Percentiles rank a stretch among this genome's conserved stretches.
phyloP scores from a whole-genome alignment of 2,888 invertebrate genomes.

The Zeuzera pyrina region DNA sequence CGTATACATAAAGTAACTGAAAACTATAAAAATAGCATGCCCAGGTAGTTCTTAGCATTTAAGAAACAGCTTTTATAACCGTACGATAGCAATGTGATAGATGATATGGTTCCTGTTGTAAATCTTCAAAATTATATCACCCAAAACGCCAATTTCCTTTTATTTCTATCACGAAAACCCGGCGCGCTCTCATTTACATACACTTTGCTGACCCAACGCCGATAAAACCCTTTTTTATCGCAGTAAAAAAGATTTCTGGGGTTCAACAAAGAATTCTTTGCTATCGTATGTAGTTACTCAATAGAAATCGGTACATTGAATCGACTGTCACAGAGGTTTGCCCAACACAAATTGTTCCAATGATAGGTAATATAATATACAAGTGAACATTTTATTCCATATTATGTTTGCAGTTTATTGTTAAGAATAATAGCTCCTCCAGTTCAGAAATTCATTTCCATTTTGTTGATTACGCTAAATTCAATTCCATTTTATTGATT shows the following conservation, averaged over 20 bases:
- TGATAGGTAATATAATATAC: not conserved
- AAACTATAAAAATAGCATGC: too few species aligned
- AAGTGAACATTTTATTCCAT: too few species aligned
- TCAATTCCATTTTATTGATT: too few species aligned
- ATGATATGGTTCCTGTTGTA: constrained; percentile 1
- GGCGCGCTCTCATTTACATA: constrained; percentile 58
- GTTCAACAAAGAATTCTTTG: constrained; percentile 42
- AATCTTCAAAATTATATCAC: constrained; percentile 35
- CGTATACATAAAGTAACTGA: too few species aligned
- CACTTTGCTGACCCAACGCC: constrained; percentile 64
- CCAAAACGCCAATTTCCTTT: constrained; percentile 43
- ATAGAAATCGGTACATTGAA: not conserved
- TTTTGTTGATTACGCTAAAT: too few species aligned
- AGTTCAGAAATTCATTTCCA: too few species aligned
- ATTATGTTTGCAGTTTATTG: too few species aligned
- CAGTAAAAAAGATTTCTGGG: constrained; percentile 52
- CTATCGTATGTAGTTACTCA: constrained; percentile 8
- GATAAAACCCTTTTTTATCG: constrained; percentile 62
- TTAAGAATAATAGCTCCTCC: too few species aligned
- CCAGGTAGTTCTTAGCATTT: too few species aligned
- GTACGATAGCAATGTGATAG: not conserved
- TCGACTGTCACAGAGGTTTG: not conserved
- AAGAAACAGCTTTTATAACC: too few species aligned
- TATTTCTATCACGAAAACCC: constrained; percentile 46
- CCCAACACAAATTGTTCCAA: not conserved